Conservation (phyloP, 2,888 invertebrate genomes). For the Heliconius charithonia region DNA sequence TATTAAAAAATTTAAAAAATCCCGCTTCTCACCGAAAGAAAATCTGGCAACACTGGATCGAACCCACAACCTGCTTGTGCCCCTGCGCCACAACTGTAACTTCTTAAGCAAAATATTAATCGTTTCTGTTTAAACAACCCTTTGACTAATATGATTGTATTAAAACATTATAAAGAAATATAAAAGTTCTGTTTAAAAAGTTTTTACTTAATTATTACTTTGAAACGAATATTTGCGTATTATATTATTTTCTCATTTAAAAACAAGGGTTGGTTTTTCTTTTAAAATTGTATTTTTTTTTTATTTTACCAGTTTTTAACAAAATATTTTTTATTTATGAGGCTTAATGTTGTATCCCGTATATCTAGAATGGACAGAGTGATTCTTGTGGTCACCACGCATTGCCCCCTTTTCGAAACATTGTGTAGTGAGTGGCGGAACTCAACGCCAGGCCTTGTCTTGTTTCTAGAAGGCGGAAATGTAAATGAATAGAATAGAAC, state of each 20-base stretch:
- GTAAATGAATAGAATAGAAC: not conserved
- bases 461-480: too few species aligned
- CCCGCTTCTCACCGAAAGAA: too few species aligned
- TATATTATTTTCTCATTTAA: too few species aligned
- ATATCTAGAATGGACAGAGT: not conserved
- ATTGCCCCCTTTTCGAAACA: not conserved
- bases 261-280: not conserved
- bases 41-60: too few species aligned
- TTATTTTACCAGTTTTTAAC: not conserved
- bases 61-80: too few species aligned
- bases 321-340: too few species aligned
- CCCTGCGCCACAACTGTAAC: too few species aligned
- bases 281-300: not conserved
- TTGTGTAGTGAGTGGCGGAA: not conserved
- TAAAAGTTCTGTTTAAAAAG: conserved; percentile 1
- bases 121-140: not conserved
- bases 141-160: not conserved
- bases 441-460: not conserved
- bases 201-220: conserved; percentile 2
- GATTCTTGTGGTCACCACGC: not conserved
- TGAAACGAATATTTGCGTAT: too few species aligned
- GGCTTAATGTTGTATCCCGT: not conserved
- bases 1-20: too few species aligned
- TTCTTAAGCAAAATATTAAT: not conserved
- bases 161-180: not conserved